Base-by-base conservation (phyloP, 2,797 vertebrate genomes). In the Leptodon cayanensis region DNA sequence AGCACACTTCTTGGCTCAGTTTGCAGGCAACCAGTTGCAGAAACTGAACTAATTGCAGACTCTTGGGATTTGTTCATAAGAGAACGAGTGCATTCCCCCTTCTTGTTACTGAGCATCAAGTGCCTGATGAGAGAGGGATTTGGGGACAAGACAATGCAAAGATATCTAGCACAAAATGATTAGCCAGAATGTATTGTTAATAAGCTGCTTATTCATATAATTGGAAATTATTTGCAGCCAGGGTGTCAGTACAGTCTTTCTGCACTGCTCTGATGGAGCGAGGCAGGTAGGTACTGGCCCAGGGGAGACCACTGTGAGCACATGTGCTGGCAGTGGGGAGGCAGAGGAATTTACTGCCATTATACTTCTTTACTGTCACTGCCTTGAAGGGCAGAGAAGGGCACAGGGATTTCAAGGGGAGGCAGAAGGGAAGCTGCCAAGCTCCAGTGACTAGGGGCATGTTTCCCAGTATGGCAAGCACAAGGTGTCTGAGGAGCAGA, bases 71-170 rank as follows among this genome's bases (percentile, higher is more conserved):
- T 76, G 87, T n/a, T 74, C 7, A 0, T 13, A 7, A 21, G 87
- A 89, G 84, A 91, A 78, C 0, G 1, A 91, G 74, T 16, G 29
- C 2, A 7, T 92, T 88, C 88, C 86, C 80, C 54, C 54, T 79
- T 65, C 96, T 95, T 72, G 96, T 95, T 96, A 93, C 35, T 11
- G 49, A 47, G 86, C 94, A 82, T 94, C 92, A 9, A 93, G 88
- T 17, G 90, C 93, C 94, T 95, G 96, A 96, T 96, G 94, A 96
- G 93, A 94, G 93, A 96, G 96, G 96, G 96, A 96, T 97, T 93
- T 96, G 90, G 95, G 96, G 96, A 93, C 81, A 7, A 96, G 94
- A 96, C 96, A 97, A 97, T 69, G 90, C 11, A 0, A 49, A 79
- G 96, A 92, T 93, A 94, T 93, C 90, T 44, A 90, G 88, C 90